Evolutionary conservation across 2,888 invertebrate genomes (phyloP).

Genomic region (Cheilosia vulpina): DNA sequence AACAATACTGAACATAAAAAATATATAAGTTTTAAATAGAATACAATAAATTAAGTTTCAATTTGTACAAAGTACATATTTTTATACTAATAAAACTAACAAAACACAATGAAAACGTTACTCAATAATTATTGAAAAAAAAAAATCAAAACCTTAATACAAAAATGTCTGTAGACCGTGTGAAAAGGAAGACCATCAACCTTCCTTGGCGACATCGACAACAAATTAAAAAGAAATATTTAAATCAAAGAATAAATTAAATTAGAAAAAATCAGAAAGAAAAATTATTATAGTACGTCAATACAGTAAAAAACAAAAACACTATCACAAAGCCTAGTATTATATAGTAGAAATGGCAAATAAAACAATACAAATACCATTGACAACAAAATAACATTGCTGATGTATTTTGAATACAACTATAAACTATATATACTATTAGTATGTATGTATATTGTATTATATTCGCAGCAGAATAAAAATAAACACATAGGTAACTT

Average conservation of each 20-base stretch:
- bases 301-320: slow-evolving; percentile 21
- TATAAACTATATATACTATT: neutral
- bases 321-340: slow-evolving; percentile 30
- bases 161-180: neutral
- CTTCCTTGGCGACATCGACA: neutral
- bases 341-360: neutral
- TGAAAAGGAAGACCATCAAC: neutral
- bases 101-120: slow-evolving; percentile 6
- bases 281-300: neutral
- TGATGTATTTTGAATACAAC: neutral
- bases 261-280: neutral
- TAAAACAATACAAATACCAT: slow-evolving; percentile 18
- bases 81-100: slow-evolving; percentile 2
- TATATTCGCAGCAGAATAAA: neutral
- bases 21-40: neutral
- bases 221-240: neutral
- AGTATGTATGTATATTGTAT: neutral
- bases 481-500: neutral
- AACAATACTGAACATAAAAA: neutral
- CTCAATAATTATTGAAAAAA: neutral
- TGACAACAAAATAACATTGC: slow-evolving; percentile 2
- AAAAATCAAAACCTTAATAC: neutral
- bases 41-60: neutral
- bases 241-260: slow-evolving; percentile 6
- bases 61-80: neutral